These are phyloP conservation scores for Alligator mississippiensis DNA, from an alignment of 2,113 vertebrate genomes.

Conservation along the genomic window DNA sequence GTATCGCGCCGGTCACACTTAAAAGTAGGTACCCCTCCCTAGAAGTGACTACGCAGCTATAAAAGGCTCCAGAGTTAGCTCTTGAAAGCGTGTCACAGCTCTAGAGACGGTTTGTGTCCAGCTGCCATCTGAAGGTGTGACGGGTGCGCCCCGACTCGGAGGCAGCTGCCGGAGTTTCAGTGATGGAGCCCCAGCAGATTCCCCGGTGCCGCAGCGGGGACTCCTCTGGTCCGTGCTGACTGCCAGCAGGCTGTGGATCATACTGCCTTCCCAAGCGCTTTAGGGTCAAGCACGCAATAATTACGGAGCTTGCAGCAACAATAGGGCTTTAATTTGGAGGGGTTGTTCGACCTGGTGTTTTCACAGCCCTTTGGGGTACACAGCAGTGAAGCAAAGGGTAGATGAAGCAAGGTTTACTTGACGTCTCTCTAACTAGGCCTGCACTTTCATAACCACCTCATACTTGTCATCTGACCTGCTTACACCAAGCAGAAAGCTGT, in stretches of 20 bases:
- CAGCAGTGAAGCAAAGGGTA: neutral
- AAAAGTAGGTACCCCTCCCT: too few relatives aligned
- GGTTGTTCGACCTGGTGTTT: too few relatives aligned
- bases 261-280: accelerated
- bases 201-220: too few relatives aligned
- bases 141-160: too few relatives aligned
- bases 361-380: too few relatives aligned
- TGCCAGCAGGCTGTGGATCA: accelerated
- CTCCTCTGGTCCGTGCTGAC: accelerated
- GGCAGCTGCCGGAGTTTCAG: neutral
- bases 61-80: too few relatives aligned
- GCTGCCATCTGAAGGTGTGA: too few relatives aligned
- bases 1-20: too few relatives aligned
- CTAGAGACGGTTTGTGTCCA: too few relatives aligned
- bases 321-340: accelerated
- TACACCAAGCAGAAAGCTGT: accelerated
- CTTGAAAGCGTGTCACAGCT: too few relatives aligned
- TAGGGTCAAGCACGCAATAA: neutral
- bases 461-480: accelerated
- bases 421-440: accelerated
- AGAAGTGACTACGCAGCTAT: too few relatives aligned
- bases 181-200: accelerated
- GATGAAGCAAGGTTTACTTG: accelerated
- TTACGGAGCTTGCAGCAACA: too few relatives aligned
- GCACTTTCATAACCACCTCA: accelerated